These are phyloP conservation scores for Cirrhinus mrigala DNA, from an alignment of 2,797 vertebrate genomes.

Conservation along the genomic window DNA sequence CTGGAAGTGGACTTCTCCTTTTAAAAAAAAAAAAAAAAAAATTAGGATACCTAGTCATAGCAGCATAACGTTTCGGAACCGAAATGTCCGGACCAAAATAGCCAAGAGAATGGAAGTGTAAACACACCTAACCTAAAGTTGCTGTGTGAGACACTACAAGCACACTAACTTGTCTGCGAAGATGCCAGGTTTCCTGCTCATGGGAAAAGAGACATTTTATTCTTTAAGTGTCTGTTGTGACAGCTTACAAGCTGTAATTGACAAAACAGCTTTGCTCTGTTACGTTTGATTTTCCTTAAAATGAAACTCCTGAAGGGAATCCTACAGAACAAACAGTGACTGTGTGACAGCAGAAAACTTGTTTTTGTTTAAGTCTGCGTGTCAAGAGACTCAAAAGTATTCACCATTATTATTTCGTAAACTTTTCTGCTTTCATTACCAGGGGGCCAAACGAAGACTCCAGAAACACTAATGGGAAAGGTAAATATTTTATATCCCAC, in stretches of 20 bases:
- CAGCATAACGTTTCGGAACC: neutral
- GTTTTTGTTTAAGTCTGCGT: conserved; percentile 26
- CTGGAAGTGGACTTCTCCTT: too few relatives aligned
- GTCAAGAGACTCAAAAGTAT: conserved; percentile 15
- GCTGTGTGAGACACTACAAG: conserved; percentile 1
- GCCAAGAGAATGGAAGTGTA: neutral
- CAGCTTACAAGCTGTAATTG: conserved; percentile 34
- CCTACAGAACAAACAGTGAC: neutral
- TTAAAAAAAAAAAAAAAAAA: too few relatives aligned
- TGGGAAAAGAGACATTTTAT: conserved; percentile 26
- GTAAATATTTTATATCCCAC: conserved; percentile 34
- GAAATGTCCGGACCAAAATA: neutral
- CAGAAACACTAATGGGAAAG: conserved; percentile 22
- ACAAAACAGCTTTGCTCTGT: conserved; percentile 35
- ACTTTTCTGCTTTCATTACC: conserved; percentile 20
- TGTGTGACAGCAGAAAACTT: neutral
- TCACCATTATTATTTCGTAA: neutral
- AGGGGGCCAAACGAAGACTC: conserved; percentile 29
- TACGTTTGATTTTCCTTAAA: conserved; percentile 29
- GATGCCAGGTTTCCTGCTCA: conserved; percentile 4
- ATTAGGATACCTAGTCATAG: neutral
- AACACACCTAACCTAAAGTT: neutral
- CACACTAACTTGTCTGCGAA: neutral
- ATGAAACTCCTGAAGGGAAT: conserved; percentile 28
- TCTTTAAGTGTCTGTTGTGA: conserved; percentile 27